phyloP scores from a whole-genome alignment of 2,797 vertebrate species.

The Darevskia mixta region DNA sequence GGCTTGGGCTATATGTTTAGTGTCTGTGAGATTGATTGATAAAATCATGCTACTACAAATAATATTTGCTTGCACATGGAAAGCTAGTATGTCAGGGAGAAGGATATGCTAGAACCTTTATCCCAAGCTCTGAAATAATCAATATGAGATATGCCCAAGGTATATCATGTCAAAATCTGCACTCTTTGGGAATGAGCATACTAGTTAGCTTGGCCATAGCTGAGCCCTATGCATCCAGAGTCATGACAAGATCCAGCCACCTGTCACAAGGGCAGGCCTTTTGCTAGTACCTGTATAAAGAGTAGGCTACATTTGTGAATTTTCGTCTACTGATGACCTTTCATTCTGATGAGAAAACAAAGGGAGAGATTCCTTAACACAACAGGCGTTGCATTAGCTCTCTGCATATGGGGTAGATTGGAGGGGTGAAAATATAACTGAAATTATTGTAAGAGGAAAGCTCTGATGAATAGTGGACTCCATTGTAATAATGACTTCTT shows the following conservation, averaged over 20 bases:
- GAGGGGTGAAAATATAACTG: neutral
- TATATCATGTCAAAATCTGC: neutral
- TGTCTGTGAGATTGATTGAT: neutral
- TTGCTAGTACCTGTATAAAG: too few species aligned
- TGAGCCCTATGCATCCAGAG: too few species aligned
- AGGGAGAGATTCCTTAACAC: too few species aligned
- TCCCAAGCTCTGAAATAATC: neutral
- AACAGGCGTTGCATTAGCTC: too few species aligned
- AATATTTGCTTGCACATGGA: neutral
- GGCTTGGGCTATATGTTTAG: neutral
- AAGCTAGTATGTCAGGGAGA: neutral
- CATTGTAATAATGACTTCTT: too few species aligned
- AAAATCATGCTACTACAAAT: neutral
- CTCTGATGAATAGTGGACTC: too few species aligned
- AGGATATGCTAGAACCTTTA: neutral
- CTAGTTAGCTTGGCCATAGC: neutral
- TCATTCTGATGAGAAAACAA: too few species aligned
- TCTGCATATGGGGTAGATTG: neutral
- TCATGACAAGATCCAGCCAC: too few species aligned
- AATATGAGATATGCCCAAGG: neutral
- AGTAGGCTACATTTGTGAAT: too few species aligned
- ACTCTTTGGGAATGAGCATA: neutral
- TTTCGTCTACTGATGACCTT: too few species aligned
- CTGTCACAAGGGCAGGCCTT: neutral
- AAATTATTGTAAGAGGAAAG: neutral